phyloP scores from a whole-genome alignment of 2,113 vertebrate genomes.

The Leptosomus discolor region DNA sequence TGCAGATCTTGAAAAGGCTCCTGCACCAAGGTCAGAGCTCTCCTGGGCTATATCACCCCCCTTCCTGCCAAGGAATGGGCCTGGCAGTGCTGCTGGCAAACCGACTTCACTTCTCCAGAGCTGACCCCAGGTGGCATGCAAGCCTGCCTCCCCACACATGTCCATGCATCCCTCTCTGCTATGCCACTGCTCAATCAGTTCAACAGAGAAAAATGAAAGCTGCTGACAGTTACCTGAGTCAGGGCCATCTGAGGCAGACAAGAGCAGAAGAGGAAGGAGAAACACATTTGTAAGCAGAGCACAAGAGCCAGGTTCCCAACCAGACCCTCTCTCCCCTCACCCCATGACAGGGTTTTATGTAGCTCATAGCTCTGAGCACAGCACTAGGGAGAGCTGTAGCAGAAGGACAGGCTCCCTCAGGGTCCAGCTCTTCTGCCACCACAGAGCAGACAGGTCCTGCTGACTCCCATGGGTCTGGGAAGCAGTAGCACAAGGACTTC shows the following conservation, averaged over 20 bases:
- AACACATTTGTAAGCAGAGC: constrained; percentile 44
- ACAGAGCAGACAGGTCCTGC: not conserved
- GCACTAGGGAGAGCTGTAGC: not conserved
- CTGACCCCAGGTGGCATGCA: rapidly evolving
- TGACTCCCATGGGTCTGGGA: not conserved
- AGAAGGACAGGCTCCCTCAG: not conserved
- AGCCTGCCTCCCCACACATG: not conserved
- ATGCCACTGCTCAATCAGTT: not conserved
- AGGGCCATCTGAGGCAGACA: constrained; percentile 75
- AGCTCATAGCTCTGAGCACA: not conserved
- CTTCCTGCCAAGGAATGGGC: not conserved
- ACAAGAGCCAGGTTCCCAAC: not conserved
- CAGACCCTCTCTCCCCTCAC: not conserved
- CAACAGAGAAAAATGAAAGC: not conserved
- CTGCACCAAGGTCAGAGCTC: not conserved
- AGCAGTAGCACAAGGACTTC: not conserved
- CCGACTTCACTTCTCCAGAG: not conserved
- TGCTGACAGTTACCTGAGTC: constrained; percentile 77
- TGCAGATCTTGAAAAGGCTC: not conserved
- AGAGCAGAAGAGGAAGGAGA: constrained; percentile 63
- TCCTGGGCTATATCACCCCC: not conserved
- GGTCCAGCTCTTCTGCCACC: not conserved
- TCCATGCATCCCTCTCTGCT: not conserved
- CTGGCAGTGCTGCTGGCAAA: not conserved
- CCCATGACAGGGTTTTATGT: not conserved